Percentiles rank a stretch among this genome's conserved stretches.
Evolutionary conservation across 2,113 vertebrate genomes (phyloP).

Genomic region (Craseonycteris thonglongyai): DNA sequence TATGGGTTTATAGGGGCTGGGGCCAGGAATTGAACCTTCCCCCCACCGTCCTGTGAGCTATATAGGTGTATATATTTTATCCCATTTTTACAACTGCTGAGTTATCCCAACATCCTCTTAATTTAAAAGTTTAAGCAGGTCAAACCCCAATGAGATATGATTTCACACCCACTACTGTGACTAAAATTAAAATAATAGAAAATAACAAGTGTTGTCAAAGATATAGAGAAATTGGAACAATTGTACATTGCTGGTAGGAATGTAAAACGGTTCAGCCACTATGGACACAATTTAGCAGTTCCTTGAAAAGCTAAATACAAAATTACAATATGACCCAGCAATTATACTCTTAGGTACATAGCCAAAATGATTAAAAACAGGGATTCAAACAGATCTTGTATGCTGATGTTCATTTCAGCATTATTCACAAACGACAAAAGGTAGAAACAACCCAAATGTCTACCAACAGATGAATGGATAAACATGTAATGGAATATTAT

Average conservation of each 20-base stretch:
- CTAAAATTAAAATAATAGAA: neutral
- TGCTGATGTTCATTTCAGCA: neutral
- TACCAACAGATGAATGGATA: neutral
- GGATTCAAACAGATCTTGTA: neutral
- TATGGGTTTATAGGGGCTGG: too few species aligned
- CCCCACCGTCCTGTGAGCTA: neutral
- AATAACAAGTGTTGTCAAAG: neutral
- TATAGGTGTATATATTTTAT: neutral
- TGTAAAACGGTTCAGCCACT: neutral
- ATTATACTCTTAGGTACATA: neutral
- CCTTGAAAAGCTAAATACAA: neutral
- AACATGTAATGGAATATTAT: neutral
- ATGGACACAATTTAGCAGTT: neutral
- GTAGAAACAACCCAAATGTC: neutral
- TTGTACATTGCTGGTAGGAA: neutral
- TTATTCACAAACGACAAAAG: neutral
- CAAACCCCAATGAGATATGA: neutral
- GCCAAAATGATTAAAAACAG: neutral
- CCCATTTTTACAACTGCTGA: neutral
- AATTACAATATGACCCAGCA: neutral
- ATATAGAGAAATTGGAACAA: neutral
- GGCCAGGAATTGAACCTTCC: too few species aligned
- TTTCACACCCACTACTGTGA: neutral
- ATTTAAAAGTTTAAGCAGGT: too few species aligned
- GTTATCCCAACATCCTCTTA: too few species aligned